Evolutionary conservation across 2,797 vertebrate species (phyloP).

Genomic region (Micromesistius poutassou): DNA sequence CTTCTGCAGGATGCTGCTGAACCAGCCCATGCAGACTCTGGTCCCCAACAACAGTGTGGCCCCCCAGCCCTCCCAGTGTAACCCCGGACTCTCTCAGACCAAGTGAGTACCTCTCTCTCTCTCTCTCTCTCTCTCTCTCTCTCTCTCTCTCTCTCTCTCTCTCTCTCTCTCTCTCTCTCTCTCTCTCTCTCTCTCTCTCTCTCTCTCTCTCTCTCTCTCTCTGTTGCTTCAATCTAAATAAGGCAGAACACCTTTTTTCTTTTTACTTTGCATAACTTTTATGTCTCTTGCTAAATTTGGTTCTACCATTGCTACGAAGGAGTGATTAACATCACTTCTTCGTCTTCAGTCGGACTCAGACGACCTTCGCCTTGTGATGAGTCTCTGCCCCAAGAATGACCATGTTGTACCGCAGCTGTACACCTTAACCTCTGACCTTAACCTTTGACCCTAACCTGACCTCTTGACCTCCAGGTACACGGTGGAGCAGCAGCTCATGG

Average conservation of each 20-base stretch:
- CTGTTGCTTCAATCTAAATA: no score
- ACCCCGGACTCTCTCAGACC: slow-evolving; percentile 73
- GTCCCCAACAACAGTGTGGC: slow-evolving; percentile 68
- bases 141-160: not conserved
- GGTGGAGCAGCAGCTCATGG: slow-evolving; percentile 77
- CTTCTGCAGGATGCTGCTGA: slow-evolving; percentile 74
- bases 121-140: not conserved
- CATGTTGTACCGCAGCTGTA: no score
- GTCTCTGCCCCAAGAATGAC: no score
- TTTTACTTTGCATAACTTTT: no score
- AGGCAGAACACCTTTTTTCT: no score
- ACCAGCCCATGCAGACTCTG: slow-evolving; percentile 75
- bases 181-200: not conserved
- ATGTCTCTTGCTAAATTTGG: no score
- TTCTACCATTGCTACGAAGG: no score
- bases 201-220: not conserved
- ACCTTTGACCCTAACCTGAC: not conserved
- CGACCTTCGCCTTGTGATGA: no score
- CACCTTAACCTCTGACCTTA: no score
- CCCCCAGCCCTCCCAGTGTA: slow-evolving; percentile 73
- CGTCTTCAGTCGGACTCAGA: no score
- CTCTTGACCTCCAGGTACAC: slow-evolving; percentile 69
- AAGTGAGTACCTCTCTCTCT: slow-evolving; percentile 60
- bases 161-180: not conserved
- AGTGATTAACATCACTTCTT: no score